phyloP scores from a whole-genome alignment of 2,888 invertebrate genomes.

The Resseliella maxima region DNA sequence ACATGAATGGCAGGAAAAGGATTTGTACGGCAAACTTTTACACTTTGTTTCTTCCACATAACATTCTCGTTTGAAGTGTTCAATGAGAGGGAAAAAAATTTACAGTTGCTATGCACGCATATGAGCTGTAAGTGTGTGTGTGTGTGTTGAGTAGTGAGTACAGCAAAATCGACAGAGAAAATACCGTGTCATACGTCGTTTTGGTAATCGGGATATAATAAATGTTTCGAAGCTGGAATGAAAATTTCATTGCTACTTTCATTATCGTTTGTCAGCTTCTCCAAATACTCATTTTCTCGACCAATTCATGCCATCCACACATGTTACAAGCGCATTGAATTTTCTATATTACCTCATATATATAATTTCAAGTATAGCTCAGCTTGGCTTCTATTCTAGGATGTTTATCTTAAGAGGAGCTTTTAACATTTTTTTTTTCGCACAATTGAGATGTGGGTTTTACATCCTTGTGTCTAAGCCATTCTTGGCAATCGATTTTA shows the following conservation, averaged over 20 bases:
- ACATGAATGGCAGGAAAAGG: background rate
- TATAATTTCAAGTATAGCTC: background rate
- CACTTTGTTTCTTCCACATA: background rate
- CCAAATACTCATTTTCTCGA: background rate
- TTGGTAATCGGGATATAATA: background rate
- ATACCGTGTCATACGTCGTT: background rate
- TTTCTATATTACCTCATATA: background rate
- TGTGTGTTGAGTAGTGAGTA: background rate
- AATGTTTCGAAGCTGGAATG: constrained; percentile 39
- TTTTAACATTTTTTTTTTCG: no score
- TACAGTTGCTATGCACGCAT: constrained; percentile 28
- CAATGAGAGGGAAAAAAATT: background rate
- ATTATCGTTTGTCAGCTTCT: constrained; percentile 28
- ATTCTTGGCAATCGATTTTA: no score
- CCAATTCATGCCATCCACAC: constrained; percentile 31
- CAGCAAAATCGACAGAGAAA: constrained; percentile 22
- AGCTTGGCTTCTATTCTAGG: background rate
- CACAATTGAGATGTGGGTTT: background rate
- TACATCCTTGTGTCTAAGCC: no score
- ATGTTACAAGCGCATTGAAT: background rate
- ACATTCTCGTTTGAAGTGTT: background rate
- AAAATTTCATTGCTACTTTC: constrained; percentile 46
- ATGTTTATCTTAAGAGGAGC: no score
- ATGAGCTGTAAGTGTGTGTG: background rate
- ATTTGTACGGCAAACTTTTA: background rate